Conservation (phyloP, 2,797 vertebrate genomes). For the Hozukius guyotensis region DNA sequence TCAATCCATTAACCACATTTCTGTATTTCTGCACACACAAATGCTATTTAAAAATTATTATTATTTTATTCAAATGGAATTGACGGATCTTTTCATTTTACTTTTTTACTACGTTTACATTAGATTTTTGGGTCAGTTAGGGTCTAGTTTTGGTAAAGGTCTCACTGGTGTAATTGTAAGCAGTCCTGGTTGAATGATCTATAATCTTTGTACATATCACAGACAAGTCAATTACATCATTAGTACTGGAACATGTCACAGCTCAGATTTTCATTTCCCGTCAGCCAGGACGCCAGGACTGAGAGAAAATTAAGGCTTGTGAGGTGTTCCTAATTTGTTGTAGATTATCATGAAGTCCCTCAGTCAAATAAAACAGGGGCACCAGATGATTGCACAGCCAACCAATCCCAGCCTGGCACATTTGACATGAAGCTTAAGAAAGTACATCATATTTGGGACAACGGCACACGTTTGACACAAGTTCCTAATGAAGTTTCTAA, state of each 20-base stretch:
- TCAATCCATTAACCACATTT: neutral
- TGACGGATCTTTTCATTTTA: neutral
- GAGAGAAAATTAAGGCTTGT: neutral
- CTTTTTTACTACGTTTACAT: neutral
- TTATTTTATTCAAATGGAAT: neutral
- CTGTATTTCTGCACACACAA: neutral
- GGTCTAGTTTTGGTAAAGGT: neutral
- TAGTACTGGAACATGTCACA: neutral
- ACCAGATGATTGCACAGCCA: neutral
- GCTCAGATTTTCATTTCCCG: neutral
- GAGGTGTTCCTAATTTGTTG: neutral
- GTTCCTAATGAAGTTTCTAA: neutral
- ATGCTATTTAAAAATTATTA: neutral
- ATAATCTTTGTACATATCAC: neutral
- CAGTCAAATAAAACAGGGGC: neutral
- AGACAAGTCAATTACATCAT: neutral
- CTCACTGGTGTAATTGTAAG: neutral
- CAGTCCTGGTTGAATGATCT: neutral
- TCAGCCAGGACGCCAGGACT: neutral
- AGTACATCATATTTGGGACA: neutral
- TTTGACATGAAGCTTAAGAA: neutral
- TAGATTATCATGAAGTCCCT: neutral
- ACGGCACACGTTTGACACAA: neutral
- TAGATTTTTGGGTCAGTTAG: neutral
- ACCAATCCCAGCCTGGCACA: neutral